Evolutionary conservation across 1,140 invertebrate species (phyloP).

Genomic region (Trichogramma pretiosum): DNA sequence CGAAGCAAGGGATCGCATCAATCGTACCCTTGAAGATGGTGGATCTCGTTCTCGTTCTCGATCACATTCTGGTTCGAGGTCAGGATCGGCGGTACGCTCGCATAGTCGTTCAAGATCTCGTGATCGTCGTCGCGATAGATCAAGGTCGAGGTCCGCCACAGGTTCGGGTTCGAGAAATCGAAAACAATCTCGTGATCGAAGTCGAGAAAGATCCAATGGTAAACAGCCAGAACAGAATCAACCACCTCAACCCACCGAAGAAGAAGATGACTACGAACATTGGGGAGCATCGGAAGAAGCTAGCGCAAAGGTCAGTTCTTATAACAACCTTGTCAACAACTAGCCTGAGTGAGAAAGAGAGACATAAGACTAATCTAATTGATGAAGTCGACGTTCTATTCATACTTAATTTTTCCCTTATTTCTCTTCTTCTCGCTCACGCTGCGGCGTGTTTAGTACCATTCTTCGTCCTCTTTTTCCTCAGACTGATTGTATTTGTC

Average conservation of each 20-base stretch:
- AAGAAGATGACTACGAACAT: conserved; percentile 50
- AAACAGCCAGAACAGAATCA: conserved; percentile 19
- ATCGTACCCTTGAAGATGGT: conserved; percentile 50
- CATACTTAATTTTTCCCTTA: conserved; percentile 9
- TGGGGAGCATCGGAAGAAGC: conserved; percentile 34
- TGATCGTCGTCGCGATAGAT: conserved; percentile 48
- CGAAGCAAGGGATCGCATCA: conserved; percentile 53
- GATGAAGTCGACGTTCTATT: no score
- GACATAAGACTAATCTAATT: no score
- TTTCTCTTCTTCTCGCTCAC: background rate
- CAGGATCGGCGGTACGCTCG: conserved; percentile 54
- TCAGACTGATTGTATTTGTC: background rate
- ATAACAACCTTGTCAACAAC: background rate
- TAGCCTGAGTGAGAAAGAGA: no score
- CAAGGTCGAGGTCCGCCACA: conserved; percentile 50
- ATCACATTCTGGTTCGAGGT: conserved; percentile 34
- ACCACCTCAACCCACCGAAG: conserved; percentile 53
- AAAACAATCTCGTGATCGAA: conserved; percentile 15
- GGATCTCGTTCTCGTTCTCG: conserved; percentile 31
- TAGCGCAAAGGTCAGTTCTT: conserved; percentile 29
- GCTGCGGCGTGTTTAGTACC: background rate
- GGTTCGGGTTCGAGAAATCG: conserved; percentile 45
- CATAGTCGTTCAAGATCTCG: conserved; percentile 47
- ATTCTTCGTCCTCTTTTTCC: background rate
- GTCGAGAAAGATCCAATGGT: background rate